A percentile compares a stretch with the other conserved stretches of the same genome.
phyloP scores from a whole-genome alignment of 2,113 vertebrate genomes.

The Lonchura striata region DNA sequence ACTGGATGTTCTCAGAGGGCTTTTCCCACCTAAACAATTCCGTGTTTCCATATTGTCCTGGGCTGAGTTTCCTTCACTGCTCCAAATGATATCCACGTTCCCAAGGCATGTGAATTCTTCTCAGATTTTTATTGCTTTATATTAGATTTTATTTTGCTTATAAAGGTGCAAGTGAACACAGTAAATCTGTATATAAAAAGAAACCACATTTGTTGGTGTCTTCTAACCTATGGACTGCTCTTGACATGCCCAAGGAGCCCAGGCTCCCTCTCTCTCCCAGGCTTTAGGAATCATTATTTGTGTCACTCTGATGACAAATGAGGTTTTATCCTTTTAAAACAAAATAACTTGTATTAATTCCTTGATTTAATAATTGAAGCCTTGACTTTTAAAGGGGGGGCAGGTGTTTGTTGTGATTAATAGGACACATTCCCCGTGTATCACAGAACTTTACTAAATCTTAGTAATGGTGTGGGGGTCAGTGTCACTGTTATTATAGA shows the following conservation, averaged over 20 bases:
- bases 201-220: not conserved
- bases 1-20: not conserved
- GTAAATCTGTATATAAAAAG: not conserved
- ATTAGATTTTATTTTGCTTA: not conserved
- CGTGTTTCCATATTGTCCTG: not conserved
- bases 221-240: not conserved
- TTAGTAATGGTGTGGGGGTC: not conserved
- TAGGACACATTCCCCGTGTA: not conserved
- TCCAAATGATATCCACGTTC: not conserved
- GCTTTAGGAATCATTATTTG: not conserved
- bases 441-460: constrained; percentile 23
- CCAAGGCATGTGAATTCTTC: not conserved
- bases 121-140: not conserved
- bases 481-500: not conserved
- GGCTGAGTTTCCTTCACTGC: not conserved
- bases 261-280: not conserved
- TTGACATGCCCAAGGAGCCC: not conserved
- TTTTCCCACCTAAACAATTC: not conserved
- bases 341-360: constrained; percentile 31
- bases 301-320: not conserved
- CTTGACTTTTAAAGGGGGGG: not conserved
- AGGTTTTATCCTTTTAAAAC: constrained; percentile 8
- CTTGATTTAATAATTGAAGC: not conserved
- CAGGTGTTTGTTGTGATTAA: not conserved
- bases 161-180: not conserved